A percentile compares a stretch with the other conserved stretches of the same genome.
Evolutionary conservation across 2,797 vertebrate genomes (phyloP).

Genomic region (Hydrolagus colliei): DNA sequence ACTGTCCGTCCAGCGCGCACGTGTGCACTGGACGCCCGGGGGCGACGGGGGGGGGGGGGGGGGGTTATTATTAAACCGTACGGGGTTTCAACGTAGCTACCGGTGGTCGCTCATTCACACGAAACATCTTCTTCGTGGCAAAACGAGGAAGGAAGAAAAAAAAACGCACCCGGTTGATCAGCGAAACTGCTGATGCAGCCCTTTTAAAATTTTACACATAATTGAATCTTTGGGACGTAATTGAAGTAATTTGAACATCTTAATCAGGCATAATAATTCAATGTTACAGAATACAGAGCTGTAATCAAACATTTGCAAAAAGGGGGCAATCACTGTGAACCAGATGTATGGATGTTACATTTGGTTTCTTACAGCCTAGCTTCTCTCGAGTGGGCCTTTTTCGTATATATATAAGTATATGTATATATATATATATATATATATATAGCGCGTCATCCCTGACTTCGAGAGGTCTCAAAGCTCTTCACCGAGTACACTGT

Average conservation of each 20-base stretch:
- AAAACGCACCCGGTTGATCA: neutral
- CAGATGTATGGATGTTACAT: constrained; percentile 22
- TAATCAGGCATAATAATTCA: constrained; percentile 90
- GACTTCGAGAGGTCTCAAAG: too few species aligned
- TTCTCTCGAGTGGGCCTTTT: neutral
- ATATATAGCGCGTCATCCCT: neutral
- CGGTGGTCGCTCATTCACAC: neutral
- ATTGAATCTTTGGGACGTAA: constrained; percentile 27
- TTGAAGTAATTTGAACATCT: constrained; percentile 53
- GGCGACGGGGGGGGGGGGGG: too few species aligned
- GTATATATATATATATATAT: too few species aligned
- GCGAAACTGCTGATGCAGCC: constrained; percentile 7
- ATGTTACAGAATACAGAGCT: constrained; percentile 89
- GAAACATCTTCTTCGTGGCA: neutral
- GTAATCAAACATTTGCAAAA: constrained; percentile 42
- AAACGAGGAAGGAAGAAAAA: neutral
- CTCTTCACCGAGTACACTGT: too few species aligned
- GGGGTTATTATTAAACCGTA: neutral
- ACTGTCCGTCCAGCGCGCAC: neutral
- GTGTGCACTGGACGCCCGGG: too few species aligned
- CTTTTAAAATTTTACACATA: constrained; percentile 2
- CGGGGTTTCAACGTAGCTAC: constrained; percentile 4
- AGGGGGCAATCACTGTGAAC: neutral
- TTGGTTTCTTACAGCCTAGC: neutral
- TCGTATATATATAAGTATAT: too few species aligned